Percentiles rank a stretch among this genome's conserved stretches.
Conservation (phyloP, 2,797 vertebrate species). For the Dryobates pubescens region DNA sequence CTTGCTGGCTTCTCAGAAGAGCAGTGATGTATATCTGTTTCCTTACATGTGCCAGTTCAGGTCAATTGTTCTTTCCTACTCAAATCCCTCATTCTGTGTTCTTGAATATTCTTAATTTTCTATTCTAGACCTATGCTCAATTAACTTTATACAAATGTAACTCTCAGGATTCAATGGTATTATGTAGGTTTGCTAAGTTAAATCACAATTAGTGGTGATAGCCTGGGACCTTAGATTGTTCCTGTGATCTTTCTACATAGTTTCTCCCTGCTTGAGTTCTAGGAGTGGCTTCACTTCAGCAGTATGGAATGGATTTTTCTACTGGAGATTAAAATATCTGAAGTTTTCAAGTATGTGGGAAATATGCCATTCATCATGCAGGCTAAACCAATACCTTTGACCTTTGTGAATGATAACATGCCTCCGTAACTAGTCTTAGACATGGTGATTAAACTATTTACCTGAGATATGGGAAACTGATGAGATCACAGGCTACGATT, state of each 20-base stretch:
- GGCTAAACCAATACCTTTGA: not conserved
- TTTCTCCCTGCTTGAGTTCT: not conserved
- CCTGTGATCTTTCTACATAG: not conserved
- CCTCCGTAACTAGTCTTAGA: not conserved
- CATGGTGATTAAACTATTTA: not conserved
- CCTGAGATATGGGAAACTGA: not conserved
- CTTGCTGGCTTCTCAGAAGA: not conserved
- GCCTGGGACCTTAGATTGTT: constrained; percentile 9
- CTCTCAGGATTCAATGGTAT: not conserved
- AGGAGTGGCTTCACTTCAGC: not conserved
- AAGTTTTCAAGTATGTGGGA: not conserved
- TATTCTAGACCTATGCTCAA: constrained; percentile 5
- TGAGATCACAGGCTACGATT: not conserved
- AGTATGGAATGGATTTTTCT: not conserved
- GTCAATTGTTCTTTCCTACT: constrained; percentile 39
- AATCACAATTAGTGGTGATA: not conserved
- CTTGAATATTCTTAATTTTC: constrained; percentile 43
- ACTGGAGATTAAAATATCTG: not conserved
- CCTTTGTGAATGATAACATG: not conserved
- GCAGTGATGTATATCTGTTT: not conserved
- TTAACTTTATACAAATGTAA: constrained; percentile 31
- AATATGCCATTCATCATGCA: not conserved
- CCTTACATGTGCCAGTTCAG: not conserved
- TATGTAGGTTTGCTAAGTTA: not conserved
- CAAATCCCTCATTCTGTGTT: constrained; percentile 14